Evolutionary conservation across 2,797 vertebrate species (phyloP).

Genomic region (Poeciliopsis infans): DNA sequence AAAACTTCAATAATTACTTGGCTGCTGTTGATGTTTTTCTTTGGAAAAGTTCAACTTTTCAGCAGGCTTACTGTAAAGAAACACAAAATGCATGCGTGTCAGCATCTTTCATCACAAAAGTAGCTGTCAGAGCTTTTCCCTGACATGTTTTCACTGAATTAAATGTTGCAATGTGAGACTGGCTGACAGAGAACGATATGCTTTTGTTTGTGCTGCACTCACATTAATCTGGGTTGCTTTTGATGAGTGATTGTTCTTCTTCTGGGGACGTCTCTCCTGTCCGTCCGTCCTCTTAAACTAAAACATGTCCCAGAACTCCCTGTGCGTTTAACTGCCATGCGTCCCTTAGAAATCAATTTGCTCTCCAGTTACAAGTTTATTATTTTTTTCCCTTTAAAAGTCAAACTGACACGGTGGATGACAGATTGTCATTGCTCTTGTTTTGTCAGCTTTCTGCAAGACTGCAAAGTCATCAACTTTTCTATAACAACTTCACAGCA

Average conservation of each 20-base stretch:
- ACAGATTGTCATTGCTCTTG: slow-evolving; percentile 20
- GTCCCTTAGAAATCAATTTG: slow-evolving; percentile 32
- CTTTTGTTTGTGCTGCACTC: slow-evolving; percentile 27
- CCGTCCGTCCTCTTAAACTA: slow-evolving; percentile 13
- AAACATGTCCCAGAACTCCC: slow-evolving; percentile 18
- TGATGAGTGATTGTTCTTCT: not conserved
- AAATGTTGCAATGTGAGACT: slow-evolving; percentile 1
- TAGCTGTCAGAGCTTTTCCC: not conserved
- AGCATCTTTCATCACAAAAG: slow-evolving; percentile 4
- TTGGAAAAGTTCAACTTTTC: not conserved
- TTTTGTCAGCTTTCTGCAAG: slow-evolving; percentile 20
- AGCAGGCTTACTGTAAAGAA: not conserved
- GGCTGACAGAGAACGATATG: not conserved
- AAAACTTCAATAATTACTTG: not conserved
- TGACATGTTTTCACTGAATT: slow-evolving; percentile 4
- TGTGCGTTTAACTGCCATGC: not conserved
- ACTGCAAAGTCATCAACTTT: slow-evolving; percentile 32
- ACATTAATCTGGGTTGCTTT: slow-evolving; percentile 25
- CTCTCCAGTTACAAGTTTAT: slow-evolving; percentile 19
- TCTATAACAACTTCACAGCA: not conserved
- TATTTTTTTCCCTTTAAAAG: slow-evolving; percentile 18
- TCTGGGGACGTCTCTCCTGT: slow-evolving; percentile 1
- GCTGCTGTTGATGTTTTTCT: not conserved
- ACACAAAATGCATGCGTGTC: slow-evolving; percentile 6
- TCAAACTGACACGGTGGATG: slow-evolving; percentile 9